These are phyloP conservation scores for Phataginus tricuspis DNA, from an alignment of 2,797 vertebrate genomes.

Conservation along the genomic window DNA sequence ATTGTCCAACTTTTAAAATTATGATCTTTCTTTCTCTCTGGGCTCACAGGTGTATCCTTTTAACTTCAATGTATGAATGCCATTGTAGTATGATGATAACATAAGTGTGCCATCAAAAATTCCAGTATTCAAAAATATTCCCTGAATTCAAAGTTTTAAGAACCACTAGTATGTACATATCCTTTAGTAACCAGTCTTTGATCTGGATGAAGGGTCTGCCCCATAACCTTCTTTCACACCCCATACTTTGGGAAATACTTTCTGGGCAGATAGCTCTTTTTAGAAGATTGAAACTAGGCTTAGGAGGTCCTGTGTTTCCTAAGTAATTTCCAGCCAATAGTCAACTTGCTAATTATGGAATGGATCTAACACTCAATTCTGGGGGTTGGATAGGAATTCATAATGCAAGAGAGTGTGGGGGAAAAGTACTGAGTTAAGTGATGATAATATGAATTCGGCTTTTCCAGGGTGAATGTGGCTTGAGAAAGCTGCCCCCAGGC, in stretches of 20 bases:
- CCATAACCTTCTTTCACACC: not conserved
- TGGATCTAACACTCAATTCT: not conserved
- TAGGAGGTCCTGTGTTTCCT: conserved; percentile 9
- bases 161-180: not conserved
- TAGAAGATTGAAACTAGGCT: not conserved
- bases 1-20: not conserved
- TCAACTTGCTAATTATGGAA: not conserved
- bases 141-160: not conserved
- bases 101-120: not conserved
- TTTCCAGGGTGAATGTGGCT: not conserved
- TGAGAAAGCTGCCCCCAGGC: not conserved
- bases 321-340: not conserved
- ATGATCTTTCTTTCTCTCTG: not conserved
- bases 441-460: not conserved
- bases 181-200: not conserved
- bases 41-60: not conserved
- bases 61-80: not conserved
- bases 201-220: not conserved
- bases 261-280: not conserved
- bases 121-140: conserved; percentile 24
- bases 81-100: not conserved
- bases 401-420: not conserved
- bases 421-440: not conserved
- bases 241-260: not conserved
- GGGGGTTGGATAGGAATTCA: not conserved